phyloP scores from a whole-genome alignment of 2,888 invertebrate species.

The Nemotelus nigrinus region DNA sequence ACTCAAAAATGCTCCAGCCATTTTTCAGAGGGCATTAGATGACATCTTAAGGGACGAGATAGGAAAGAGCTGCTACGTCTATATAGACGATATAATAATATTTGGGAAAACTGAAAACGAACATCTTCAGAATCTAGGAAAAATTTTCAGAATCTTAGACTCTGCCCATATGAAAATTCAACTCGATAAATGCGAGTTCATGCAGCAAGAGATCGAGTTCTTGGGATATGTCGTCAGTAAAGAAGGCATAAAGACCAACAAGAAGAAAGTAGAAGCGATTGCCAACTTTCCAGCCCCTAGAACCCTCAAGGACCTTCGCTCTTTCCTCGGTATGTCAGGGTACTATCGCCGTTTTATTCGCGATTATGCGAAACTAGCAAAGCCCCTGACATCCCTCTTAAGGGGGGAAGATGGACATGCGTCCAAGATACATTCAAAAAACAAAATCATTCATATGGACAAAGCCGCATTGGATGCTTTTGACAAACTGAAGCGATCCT shows the following conservation, averaged over 20 bases:
- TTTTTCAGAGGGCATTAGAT: constrained; percentile 5
- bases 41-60: constrained; percentile 12
- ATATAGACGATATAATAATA: constrained; percentile 23
- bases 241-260: constrained; percentile 16
- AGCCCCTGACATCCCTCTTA: neutral
- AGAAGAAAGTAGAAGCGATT: constrained; percentile 13
- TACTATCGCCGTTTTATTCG: constrained; percentile 10
- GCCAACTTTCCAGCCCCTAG: constrained; percentile 2
- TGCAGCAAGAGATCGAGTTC: neutral
- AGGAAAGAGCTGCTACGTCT: constrained; percentile 13
- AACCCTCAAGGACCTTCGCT: constrained; percentile 25
- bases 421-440: constrained; percentile 44
- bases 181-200: constrained; percentile 29
- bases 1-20: constrained; percentile 15
- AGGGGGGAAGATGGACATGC: constrained; percentile 48
- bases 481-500: constrained; percentile 27
- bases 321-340: constrained; percentile 22
- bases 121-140: neutral
- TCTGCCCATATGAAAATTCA: constrained; percentile 3
- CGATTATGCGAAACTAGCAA: neutral
- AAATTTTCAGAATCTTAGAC: neutral
- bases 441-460: constrained; percentile 39
- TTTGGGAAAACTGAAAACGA: constrained; percentile 15
- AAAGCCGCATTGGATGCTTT: constrained; percentile 42
- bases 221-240: constrained; percentile 3